These are phyloP conservation scores for Campodea augens DNA, from an alignment of 1,140 invertebrate species.

Conservation along the genomic window DNA sequence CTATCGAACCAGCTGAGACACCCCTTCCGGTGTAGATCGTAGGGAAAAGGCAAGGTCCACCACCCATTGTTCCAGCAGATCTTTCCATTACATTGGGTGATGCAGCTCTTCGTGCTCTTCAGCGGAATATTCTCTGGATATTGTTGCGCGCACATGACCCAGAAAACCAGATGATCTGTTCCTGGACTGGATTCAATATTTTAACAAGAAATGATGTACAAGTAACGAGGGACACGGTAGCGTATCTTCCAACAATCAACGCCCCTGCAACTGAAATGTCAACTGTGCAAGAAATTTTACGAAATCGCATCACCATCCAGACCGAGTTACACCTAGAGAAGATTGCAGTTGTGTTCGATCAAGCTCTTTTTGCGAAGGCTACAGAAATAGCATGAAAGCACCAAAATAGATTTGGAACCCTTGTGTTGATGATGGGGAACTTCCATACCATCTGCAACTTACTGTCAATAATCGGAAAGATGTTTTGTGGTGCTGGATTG, in stretches of 20 bases:
- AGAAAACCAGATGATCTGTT: not conserved
- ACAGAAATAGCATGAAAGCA: conserved; percentile 1
- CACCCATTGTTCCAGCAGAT: not conserved
- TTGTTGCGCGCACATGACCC: not conserved
- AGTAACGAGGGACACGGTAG: not conserved
- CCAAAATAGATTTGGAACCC: conserved; percentile 1
- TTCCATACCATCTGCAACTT: conserved; percentile 13
- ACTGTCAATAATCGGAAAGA: conserved; percentile 14
- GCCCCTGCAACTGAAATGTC: conserved; percentile 10
- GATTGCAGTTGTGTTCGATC: conserved; percentile 5
- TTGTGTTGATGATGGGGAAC: conserved; percentile 12
- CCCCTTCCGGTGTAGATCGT: not conserved
- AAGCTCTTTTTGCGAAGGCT: conserved; percentile 11
- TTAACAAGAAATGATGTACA: not conserved
- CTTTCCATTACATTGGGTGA: not conserved
- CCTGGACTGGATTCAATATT: conserved; percentile 7
- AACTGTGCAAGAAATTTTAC: conserved; percentile 9
- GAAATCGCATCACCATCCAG: conserved; percentile 3
- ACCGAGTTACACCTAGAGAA: conserved; percentile 1
- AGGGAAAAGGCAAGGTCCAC: not conserved
- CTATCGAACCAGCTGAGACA: not conserved
- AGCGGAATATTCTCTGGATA: not conserved
- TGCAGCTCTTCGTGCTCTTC: not conserved
- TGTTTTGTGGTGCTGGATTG: conserved; percentile 13
- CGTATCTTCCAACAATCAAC: conserved; percentile 5